Percentiles rank a stretch among this genome's conserved stretches.
Conservation (phyloP, 2,797 vertebrate species). For the Peromyscus aztecus region DNA sequence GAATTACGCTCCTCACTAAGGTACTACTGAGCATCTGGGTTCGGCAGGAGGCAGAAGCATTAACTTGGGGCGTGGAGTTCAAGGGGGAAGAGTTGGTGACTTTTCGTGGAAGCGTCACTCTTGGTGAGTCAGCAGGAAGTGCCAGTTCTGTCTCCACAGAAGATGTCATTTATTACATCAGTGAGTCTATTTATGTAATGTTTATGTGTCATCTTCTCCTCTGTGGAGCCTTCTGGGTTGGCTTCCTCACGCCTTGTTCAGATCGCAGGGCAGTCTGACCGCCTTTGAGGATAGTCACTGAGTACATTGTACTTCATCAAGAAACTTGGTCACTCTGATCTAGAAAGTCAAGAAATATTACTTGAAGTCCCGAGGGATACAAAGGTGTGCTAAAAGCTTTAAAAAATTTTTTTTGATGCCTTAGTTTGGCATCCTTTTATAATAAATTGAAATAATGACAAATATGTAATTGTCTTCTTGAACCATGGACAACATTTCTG, state of each 20-base stretch:
- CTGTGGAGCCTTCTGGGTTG: background rate
- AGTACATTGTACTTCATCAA: background rate
- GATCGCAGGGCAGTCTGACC: background rate
- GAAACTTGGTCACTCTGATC: background rate
- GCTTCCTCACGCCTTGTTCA: conserved; percentile 20
- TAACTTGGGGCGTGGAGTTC: conserved; percentile 15
- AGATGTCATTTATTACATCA: fast-evolving
- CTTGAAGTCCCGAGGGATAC: background rate
- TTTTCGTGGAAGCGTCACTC: conserved; percentile 62
- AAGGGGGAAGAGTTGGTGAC: conserved; percentile 67
- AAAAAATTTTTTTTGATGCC: background rate
- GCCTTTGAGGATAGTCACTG: background rate
- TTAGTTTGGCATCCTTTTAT: conserved; percentile 10
- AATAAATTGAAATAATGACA: conserved; percentile 7
- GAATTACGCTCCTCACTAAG: background rate
- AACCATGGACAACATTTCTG: background rate
- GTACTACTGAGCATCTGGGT: background rate
- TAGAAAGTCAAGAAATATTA: conserved; percentile 39
- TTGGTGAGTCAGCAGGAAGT: conserved; percentile 45
- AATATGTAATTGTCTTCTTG: background rate
- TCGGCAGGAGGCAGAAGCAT: background rate
- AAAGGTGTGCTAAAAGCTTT: background rate
- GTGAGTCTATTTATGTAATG: background rate
- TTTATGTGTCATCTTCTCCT: background rate
- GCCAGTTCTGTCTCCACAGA: conserved; percentile 46